Evolutionary conservation across 1,140 invertebrate species (phyloP), one percentile per base, ranked within the genome.

Genomic region (Musca vetustissima): DNA sequence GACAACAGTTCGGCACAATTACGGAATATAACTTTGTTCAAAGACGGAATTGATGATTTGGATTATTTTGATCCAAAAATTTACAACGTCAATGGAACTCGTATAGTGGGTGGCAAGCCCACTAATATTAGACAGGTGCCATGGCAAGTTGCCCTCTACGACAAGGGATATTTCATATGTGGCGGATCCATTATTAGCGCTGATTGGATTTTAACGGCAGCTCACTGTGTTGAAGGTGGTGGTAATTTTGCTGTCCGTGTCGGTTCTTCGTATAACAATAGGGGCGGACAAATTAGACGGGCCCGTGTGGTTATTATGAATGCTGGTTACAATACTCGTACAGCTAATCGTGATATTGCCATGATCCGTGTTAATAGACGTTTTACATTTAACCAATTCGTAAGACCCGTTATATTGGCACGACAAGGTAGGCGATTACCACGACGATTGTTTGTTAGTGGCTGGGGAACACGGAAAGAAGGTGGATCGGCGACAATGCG

Each of bases 171-270:
- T 21, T 61, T 61, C 21, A 61, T 61, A 24, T 61, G 57, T 19
- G 57, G 57, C 11, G 57, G 57, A 19, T 61, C 57, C 7, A 19
- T 61, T 2, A 43, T 61, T 11, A 61, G 28, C 21, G 28, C 28
- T 9, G 28, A 61, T 36, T 61, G 57, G 57, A 17, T 61, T 19
- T 21, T 61, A 13, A 61, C 57, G 19, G 57, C 57, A 19, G 57
- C 57, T 24, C 57, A 61, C 36, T 61, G 57, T 19, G 28, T 61
- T 14, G 14, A 43, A 36, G 57, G 28, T 21, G 57, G 28, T 21
- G 57, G 57, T 4, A 43, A 4, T 9, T 61, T 61, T 61, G 19
- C 9, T 9, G 19, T 61, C 13, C 28, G 57, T 8, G 57, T 28
- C 21, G 57, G 57, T 21, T 61, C 57, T 13, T 17, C 17, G 4